Evolutionary conservation across 2,797 vertebrate species (phyloP).

Genomic region (Hydrocynus forskahlii): DNA sequence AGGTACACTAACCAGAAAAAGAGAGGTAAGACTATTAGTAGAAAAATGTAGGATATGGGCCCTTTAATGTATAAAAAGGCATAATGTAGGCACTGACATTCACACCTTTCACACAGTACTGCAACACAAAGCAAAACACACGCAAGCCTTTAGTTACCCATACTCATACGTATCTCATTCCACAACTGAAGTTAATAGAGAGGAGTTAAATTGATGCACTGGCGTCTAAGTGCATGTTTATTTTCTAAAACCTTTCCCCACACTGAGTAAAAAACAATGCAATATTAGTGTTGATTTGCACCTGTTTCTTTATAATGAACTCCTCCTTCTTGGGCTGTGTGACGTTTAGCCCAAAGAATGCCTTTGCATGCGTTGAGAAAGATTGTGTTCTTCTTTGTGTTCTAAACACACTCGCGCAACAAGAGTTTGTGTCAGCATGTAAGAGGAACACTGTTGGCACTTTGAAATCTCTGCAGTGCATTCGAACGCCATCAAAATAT

Average conservation of each 20-base stretch:
- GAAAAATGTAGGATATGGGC: no score
- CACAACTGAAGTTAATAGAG: slow-evolving; percentile 20
- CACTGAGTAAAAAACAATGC: slow-evolving; percentile 5
- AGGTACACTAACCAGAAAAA: no score
- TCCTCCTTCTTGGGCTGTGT: slow-evolving; percentile 68
- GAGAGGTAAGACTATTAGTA: no score
- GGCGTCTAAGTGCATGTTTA: slow-evolving; percentile 76
- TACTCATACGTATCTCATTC: slow-evolving; percentile 35
- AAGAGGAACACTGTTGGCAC: slow-evolving; percentile 31
- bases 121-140: background rate
- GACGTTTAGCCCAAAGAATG: slow-evolving; percentile 69
- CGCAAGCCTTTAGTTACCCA: slow-evolving; percentile 51
- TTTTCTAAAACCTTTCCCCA: slow-evolving; percentile 56
- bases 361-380: slow-evolving; percentile 78
- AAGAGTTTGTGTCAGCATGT: slow-evolving; percentile 37
- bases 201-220: slow-evolving; percentile 46
- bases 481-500: slow-evolving; percentile 38
- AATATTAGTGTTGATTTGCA: slow-evolving; percentile 36
- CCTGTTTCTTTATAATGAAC: slow-evolving; percentile 58
- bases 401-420: slow-evolving; percentile 36
- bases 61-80: background rate
- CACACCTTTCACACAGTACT: background rate
- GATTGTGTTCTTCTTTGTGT: slow-evolving; percentile 61
- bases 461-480: slow-evolving; percentile 7
- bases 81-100: background rate